Conservation (phyloP, 2,888 invertebrate genomes). For the Leucophora obtusa region DNA sequence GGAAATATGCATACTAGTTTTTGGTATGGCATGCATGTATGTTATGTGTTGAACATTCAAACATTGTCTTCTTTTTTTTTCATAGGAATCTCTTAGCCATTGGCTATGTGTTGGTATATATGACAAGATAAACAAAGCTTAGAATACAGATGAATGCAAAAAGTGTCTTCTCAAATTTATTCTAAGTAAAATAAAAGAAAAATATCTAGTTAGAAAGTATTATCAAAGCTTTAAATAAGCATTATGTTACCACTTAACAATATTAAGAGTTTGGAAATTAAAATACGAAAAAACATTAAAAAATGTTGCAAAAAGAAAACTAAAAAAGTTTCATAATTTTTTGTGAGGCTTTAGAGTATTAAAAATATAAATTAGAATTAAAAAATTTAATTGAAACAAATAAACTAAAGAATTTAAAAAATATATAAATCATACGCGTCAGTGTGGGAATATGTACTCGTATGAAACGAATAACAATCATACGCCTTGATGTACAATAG, state of each 20-base stretch:
- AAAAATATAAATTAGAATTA: no score
- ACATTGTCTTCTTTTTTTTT: not conserved
- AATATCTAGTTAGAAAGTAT: not conserved
- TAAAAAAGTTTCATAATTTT: no score
- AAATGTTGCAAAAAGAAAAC: no score
- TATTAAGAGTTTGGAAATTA: not conserved
- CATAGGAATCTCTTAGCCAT: slow-evolving; percentile 11
- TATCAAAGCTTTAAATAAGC: not conserved
- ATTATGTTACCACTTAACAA: not conserved
- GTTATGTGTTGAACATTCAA: slow-evolving; percentile 24
- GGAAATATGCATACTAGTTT: slow-evolving; percentile 4
- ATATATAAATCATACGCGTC: no score
- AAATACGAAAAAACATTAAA: no score
- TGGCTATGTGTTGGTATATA: slow-evolving; percentile 13
- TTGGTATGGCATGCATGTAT: slow-evolving; percentile 1
- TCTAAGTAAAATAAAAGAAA: not conserved
- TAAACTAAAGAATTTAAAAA: no score
- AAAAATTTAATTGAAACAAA: no score
- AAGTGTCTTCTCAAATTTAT: not conserved
- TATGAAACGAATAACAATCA: no score
- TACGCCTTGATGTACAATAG: no score
- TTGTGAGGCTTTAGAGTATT: no score
- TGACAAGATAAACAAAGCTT: slow-evolving; percentile 22
- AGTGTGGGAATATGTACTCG: no score
- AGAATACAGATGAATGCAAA: not conserved